These are phyloP conservation scores for Drosophila malerkotliana DNA, from an alignment of 1,140 invertebrate species.

Conservation along the genomic window DNA sequence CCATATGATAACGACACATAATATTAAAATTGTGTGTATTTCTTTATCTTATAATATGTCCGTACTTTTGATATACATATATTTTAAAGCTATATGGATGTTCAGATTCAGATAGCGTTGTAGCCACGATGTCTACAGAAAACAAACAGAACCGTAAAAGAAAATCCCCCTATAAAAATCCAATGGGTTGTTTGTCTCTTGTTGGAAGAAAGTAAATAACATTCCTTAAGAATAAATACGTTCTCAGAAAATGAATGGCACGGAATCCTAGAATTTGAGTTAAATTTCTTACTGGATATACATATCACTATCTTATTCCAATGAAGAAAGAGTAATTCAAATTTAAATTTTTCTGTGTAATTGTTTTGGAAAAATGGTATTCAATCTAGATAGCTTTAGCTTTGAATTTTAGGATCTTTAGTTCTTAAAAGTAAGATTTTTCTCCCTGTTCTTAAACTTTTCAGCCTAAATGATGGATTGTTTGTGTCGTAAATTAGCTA, in stretches of 20 bases:
- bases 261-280: neutral
- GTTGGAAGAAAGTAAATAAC: neutral
- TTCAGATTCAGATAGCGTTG: neutral
- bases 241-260: neutral
- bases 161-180: constrained; percentile 5
- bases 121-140: constrained; percentile 10
- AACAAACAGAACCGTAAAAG: constrained; percentile 4
- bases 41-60: neutral
- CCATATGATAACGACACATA: neutral
- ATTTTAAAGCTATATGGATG: neutral
- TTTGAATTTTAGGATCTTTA: too few relatives aligned
- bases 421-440: neutral
- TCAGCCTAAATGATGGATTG: neutral
- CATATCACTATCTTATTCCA: neutral
- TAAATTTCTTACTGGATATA: neutral
- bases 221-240: neutral
- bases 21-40: too few relatives aligned
- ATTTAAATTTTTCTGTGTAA: neutral
- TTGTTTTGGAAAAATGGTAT: neutral
- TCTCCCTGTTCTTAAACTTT: constrained; percentile 2
- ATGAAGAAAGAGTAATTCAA: neutral
- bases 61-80: constrained; percentile 3
- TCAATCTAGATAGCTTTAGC: neutral
- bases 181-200: constrained; percentile 1
- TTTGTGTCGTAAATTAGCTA: constrained; percentile 16